A percentile compares a stretch with the other conserved stretches of the same genome.
Conservation (phyloP, 2,888 invertebrate genomes). For the Drosophila heteroneura region DNA sequence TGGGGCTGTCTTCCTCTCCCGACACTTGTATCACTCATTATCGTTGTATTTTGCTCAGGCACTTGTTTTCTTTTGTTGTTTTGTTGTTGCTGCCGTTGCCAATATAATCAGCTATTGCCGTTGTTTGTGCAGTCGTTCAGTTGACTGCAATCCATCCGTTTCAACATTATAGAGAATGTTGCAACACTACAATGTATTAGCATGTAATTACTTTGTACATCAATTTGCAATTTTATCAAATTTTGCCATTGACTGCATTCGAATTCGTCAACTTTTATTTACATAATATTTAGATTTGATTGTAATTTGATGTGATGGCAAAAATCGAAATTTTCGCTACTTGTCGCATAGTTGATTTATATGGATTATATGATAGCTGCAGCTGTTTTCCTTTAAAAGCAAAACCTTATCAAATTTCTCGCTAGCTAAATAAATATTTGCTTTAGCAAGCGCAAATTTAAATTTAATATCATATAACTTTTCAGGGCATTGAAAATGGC, state of each 20-base stretch:
- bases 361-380: neutral
- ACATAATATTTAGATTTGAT: neutral
- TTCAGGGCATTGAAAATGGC: constrained; percentile 21
- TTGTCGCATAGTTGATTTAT: neutral
- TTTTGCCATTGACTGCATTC: neutral
- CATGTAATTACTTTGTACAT: constrained; percentile 23
- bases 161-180: constrained; percentile 3
- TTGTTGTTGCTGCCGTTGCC: constrained; percentile 25
- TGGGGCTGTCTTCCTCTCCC: constrained; percentile 24
- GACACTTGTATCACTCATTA: constrained; percentile 58
- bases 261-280: neutral
- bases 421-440: neutral
- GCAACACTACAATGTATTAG: constrained; percentile 7
- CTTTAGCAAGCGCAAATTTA: constrained; percentile 4
- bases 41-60: constrained; percentile 42
- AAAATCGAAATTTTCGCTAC: neutral
- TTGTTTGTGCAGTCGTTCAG: constrained; percentile 65
- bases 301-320: neutral
- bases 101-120: constrained; percentile 66
- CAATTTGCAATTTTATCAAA: neutral
- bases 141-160: constrained; percentile 20
- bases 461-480: constrained; percentile 29
- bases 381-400: neutral
- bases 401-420: neutral
- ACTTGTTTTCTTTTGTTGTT: constrained; percentile 6